Conservation (phyloP, 2,797 vertebrate genomes). For the Sphenodon punctatus region DNA sequence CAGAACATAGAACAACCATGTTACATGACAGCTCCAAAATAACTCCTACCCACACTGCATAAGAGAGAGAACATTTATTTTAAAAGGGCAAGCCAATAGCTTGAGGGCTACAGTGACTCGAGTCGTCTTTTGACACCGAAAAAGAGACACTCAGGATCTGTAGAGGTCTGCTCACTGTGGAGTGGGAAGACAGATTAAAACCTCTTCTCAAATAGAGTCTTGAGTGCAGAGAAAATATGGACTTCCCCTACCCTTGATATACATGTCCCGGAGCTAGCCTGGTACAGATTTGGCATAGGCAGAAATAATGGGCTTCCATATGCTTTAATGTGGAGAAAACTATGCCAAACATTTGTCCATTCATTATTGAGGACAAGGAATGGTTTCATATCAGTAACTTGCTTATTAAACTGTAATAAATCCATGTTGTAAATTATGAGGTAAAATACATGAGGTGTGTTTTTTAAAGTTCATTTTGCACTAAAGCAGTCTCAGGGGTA, state of each 20-base stretch:
- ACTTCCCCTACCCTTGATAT: neutral
- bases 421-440: rapidly evolving
- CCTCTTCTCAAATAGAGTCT: neutral
- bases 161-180: rapidly evolving
- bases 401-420: neutral
- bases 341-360: neutral
- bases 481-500: neutral
- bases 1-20: neutral
- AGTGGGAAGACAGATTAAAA: neutral
- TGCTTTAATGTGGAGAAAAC: neutral
- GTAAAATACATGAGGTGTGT: neutral
- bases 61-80: neutral
- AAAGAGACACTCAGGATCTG: neutral
- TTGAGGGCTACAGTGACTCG: neutral
- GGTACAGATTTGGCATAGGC: neutral
- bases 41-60: neutral
- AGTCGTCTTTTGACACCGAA: neutral
- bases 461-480: neutral
- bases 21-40: neutral
- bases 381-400: neutral
- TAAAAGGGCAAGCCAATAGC: neutral
- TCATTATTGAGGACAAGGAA: neutral
- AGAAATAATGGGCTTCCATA: no score
- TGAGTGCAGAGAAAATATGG: neutral
- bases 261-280: neutral